phyloP scores from a whole-genome alignment of 2,113 vertebrate species.

The Ceyx melanurus region DNA sequence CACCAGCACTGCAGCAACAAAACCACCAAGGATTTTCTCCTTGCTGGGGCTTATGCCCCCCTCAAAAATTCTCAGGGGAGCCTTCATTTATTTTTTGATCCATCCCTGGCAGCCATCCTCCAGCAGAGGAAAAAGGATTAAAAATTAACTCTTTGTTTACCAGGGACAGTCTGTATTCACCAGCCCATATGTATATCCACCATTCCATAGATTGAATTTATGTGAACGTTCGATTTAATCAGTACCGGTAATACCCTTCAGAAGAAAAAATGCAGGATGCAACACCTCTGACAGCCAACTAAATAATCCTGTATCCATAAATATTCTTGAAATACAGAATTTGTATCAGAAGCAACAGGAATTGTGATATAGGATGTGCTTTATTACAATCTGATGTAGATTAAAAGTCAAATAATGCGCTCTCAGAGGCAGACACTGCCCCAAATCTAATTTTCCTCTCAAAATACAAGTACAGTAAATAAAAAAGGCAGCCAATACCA shows the following conservation, averaged over 20 bases:
- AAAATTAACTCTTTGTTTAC: background rate
- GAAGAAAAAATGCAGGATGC: background rate
- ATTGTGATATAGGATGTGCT: background rate
- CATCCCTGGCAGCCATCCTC: background rate
- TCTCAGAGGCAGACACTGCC: background rate
- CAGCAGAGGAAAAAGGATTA: background rate
- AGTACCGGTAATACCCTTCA: background rate
- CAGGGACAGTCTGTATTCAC: background rate
- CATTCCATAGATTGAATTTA: background rate
- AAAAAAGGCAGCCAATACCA: background rate
- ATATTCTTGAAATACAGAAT: constrained; percentile 5
- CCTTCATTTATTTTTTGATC: background rate
- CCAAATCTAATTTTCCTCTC: constrained; percentile 40
- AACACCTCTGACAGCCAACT: background rate
- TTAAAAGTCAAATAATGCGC: constrained; percentile 32
- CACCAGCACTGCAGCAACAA: background rate
- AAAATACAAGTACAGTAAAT: constrained; percentile 45
- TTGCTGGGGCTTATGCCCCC: background rate
- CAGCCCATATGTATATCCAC: background rate
- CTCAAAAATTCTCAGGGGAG: background rate
- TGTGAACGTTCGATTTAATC: background rate
- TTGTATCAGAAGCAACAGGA: constrained; percentile 7
- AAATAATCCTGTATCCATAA: background rate
- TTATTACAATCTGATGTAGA: background rate
- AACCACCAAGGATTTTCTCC: background rate